phyloP scores from a whole-genome alignment of 2,113 vertebrate genomes.

The Archilochus colubris region DNA sequence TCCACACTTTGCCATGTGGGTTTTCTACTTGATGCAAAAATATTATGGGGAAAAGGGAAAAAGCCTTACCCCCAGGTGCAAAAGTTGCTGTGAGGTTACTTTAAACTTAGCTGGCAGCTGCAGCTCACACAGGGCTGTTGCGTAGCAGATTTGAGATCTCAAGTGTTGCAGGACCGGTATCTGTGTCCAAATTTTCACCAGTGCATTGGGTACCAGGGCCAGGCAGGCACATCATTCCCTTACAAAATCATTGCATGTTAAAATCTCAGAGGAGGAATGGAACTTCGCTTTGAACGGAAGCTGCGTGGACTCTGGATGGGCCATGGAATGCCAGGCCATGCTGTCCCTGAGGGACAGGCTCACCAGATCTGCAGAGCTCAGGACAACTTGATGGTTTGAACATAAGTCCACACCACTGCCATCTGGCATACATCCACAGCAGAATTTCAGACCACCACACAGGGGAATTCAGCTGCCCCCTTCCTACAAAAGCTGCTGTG shows the following conservation, averaged over 20 bases:
- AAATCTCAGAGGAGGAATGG: background rate
- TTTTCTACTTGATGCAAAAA: background rate
- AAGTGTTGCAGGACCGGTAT: background rate
- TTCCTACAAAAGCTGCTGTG: background rate
- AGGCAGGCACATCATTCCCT: background rate
- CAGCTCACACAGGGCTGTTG: rapidly evolving
- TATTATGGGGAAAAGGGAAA: background rate
- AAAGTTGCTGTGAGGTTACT: background rate
- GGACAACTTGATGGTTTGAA: background rate
- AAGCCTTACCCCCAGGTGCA: background rate
- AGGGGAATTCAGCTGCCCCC: background rate
- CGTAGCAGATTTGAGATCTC: background rate
- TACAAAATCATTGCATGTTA: background rate
- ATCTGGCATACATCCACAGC: background rate
- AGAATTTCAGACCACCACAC: rapidly evolving
- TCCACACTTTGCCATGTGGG: rapidly evolving
- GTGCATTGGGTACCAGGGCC: background rate
- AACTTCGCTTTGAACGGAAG: background rate
- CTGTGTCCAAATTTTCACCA: background rate
- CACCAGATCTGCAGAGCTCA: rapidly evolving
- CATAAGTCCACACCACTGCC: background rate
- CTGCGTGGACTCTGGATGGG: background rate
- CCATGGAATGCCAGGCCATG: rapidly evolving
- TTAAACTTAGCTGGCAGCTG: rapidly evolving
- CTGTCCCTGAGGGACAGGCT: background rate